Conservation (phyloP, 2,888 invertebrate genomes). For the Galeopsomyia nigrocyanea region DNA sequence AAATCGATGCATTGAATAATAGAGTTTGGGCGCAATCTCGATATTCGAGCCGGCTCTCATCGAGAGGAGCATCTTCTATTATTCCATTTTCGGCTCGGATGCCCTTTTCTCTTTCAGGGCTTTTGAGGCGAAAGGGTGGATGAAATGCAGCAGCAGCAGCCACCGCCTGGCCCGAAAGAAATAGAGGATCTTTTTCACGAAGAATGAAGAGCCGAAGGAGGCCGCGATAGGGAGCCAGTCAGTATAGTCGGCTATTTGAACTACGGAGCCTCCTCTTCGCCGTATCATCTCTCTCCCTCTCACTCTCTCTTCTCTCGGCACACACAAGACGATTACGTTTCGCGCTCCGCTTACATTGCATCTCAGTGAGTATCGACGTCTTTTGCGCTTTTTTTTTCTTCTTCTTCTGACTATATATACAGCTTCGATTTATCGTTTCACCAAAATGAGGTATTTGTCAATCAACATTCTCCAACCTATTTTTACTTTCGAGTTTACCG, state of each 20-base stretch:
- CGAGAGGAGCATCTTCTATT: slow-evolving; percentile 51
- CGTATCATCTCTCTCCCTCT: no score
- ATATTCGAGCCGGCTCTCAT: slow-evolving; percentile 52
- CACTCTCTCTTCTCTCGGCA: neutral
- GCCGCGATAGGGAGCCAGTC: no score
- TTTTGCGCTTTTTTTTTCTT: no score
- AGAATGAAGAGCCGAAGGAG: slow-evolving; percentile 10
- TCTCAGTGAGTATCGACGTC: no score
- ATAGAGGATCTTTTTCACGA: slow-evolving; percentile 27
- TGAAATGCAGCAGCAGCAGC: slow-evolving; percentile 19
- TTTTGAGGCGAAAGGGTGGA: slow-evolving; percentile 13
- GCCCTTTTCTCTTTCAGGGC: neutral
- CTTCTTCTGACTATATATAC: no score
- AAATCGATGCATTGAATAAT: slow-evolving; percentile 47
- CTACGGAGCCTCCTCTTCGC: neutral
- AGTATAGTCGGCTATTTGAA: slow-evolving; percentile 4
- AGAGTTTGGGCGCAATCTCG: slow-evolving; percentile 49
- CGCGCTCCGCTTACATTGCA: neutral
- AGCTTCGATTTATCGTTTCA: no score
- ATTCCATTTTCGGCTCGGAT: slow-evolving; percentile 51
- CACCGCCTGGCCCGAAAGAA: slow-evolving; percentile 1
- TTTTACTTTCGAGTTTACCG: no score
- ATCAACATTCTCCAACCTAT: no score
- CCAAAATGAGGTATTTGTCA: no score
- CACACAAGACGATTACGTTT: slow-evolving; percentile 17